Base-by-base conservation (phyloP, 2,888 invertebrate species). In the Mythimna loreyi region DNA sequence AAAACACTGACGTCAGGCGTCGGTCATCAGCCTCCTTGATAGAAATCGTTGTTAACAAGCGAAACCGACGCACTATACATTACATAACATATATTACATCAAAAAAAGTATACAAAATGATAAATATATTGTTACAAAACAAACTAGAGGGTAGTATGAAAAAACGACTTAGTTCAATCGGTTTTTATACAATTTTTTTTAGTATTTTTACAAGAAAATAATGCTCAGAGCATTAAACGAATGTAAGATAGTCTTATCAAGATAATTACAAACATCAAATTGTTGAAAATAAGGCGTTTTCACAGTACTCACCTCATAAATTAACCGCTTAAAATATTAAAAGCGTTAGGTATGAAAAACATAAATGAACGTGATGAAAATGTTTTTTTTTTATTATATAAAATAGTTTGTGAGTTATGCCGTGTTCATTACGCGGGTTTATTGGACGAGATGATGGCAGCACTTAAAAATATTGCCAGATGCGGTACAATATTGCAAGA, bases 101-200 rank as follows among this genome's bases (percentile, higher is more conserved):
- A 74, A 81, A 75, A 80, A 69, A 82, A 80, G 79, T 81, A 74
- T 79, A 83, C 79, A 82, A 83, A 78, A 83, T 81, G 79, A 82
- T 82, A 82, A 81, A 82, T 69, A 68, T 82, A 83, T 75, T 61
- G 81, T 81, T 82, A 83, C 77, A 82, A 81, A 80, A 79, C 50
- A 67, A 76, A 72, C 9, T 43, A 28, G 49, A 60, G 45, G 25
- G 11, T 28, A 45, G 23, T 52, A 28, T 30, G 3, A 43, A 67
- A 68, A 69, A 69, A 67, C 45, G 25, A 21, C 60, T 47, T 50
- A 28, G 8, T 45, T 19, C 23, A 70, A 69, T 21, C 30, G n/a
- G 36, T 21, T 50, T 30, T 50, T 66, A 47, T 67, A 61, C 72
- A 72, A 21, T 61, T 67, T 25, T 55, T 60, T 73, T 57, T 56